phyloP scores from a whole-genome alignment of 2,113 vertebrate species.

The Passerina amoena region DNA sequence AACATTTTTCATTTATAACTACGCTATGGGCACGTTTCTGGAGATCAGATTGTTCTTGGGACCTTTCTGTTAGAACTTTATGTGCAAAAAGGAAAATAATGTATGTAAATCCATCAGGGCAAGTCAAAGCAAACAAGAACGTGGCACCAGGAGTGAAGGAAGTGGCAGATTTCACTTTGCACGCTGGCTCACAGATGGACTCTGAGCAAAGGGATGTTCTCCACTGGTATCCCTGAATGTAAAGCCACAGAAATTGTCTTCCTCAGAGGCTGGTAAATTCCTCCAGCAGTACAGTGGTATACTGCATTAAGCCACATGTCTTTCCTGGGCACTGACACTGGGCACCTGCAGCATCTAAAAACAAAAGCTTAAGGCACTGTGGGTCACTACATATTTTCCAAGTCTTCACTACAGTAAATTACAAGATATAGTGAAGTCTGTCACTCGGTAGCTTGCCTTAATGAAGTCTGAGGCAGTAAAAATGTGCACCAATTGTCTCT shows the following conservation, averaged over 20 bases:
- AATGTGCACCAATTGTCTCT: neutral
- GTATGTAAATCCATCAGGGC: neutral
- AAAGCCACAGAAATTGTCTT: neutral
- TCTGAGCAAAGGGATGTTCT: neutral
- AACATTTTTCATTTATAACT: neutral
- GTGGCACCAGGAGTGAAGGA: neutral
- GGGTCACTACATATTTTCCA: neutral
- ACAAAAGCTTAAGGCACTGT: neutral
- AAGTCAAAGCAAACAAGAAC: neutral
- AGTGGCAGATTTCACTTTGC: neutral
- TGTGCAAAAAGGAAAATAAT: neutral
- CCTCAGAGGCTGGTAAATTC: neutral
- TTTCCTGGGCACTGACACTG: neutral
- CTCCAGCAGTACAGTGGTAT: neutral
- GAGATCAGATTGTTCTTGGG: neutral
- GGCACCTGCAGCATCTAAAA: neutral
- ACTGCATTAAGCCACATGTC: neutral
- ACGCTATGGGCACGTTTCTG: neutral
- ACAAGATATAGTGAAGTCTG: neutral
- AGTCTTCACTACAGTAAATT: neutral
- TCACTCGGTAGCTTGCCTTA: neutral
- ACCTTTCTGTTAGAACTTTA: neutral
- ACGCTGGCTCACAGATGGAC: neutral
- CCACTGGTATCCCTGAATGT: neutral
- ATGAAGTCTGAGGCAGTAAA: neutral